Conservation (phyloP, 2,888 invertebrate species). For the Actias luna region DNA sequence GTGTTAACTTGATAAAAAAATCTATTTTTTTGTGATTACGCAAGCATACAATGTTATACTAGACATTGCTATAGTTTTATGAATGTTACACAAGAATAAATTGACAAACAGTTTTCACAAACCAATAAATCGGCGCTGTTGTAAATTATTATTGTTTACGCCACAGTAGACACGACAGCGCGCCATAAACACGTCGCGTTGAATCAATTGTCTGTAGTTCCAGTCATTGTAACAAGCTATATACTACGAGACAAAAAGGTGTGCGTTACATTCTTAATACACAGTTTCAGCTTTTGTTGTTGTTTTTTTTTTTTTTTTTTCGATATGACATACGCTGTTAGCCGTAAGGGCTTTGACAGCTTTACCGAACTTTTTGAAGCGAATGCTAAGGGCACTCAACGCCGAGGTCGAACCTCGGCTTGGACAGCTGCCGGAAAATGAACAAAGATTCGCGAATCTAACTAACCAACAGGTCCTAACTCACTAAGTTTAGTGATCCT, state of each 20-base stretch:
- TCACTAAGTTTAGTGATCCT: no score
- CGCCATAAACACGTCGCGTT: not conserved
- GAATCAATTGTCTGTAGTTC: not conserved
- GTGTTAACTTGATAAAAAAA: not conserved
- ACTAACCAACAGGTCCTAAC: no score
- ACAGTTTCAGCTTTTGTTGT: not conserved
- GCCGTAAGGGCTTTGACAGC: no score
- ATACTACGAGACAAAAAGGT: not conserved
- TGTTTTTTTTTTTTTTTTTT: no score
- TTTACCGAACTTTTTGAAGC: no score
- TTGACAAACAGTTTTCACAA: constrained; percentile 15
- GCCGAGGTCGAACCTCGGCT: no score
- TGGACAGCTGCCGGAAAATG: no score
- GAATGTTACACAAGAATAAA: constrained; percentile 8
- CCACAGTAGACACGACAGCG: constrained; percentile 9
- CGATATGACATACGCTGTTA: no score
- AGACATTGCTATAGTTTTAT: not conserved
- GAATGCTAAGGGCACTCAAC: no score
- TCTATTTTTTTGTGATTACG: not conserved
- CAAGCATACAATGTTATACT: not conserved
- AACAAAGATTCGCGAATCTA: no score
- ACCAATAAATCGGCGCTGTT: constrained; percentile 10
- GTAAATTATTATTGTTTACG: constrained; percentile 16
- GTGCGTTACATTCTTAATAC: not conserved
- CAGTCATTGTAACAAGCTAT: not conserved